These are phyloP conservation scores for Agelastica alni DNA, from an alignment of 2,888 invertebrate genomes.

Conservation along the genomic window DNA sequence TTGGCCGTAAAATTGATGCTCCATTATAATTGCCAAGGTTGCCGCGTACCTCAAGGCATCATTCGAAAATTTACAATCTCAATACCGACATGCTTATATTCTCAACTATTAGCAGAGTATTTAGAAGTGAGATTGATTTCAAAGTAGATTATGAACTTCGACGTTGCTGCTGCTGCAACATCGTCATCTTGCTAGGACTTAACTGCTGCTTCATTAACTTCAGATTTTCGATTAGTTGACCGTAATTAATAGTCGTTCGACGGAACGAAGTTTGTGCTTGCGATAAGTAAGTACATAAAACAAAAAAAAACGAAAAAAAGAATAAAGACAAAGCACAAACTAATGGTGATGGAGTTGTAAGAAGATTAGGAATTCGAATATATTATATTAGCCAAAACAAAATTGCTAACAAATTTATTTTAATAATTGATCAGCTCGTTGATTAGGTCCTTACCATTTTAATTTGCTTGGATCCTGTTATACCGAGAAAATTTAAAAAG, in stretches of 20 bases:
- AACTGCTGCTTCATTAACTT: slow-evolving; percentile 34
- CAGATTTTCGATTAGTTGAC: slow-evolving; percentile 42
- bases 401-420: too few relatives aligned
- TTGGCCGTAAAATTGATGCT: too few relatives aligned
- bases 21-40: too few relatives aligned
- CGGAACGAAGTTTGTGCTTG: slow-evolving; percentile 26
- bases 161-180: slow-evolving; percentile 32
- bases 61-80: not conserved
- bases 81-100: slow-evolving; percentile 10
- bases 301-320: not conserved
- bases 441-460: too few relatives aligned
- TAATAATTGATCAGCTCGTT: too few relatives aligned
- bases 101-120: slow-evolving; percentile 32
- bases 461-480: too few relatives aligned
- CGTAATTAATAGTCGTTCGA: slow-evolving; percentile 34
- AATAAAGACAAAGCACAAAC: slow-evolving; percentile 1
- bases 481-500: too few relatives aligned
- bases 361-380: not conserved
- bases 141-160: slow-evolving; percentile 46
- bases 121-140: slow-evolving; percentile 48
- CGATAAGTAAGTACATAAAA: too few relatives aligned
- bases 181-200: slow-evolving; percentile 29
- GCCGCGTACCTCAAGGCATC: not conserved
- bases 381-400: too few relatives aligned
- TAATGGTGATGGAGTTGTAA: not conserved